A percentile compares a stretch with the other conserved stretches of the same genome.
phyloP scores from a whole-genome alignment of 2,888 invertebrate species.

The Kuschelorhynchus macadamiae region DNA sequence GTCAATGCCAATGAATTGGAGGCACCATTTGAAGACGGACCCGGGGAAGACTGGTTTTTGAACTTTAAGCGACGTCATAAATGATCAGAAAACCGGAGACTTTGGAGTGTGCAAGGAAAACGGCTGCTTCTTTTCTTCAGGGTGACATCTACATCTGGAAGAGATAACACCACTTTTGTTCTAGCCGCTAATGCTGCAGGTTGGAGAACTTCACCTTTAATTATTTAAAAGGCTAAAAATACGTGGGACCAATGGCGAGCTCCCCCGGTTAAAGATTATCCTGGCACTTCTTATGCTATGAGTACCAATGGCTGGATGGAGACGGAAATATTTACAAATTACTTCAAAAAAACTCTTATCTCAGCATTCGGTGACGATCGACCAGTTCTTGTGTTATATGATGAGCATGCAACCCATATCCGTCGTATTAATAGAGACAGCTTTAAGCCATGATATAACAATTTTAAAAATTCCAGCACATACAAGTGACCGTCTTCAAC shows the following conservation, averaged over 20 bases:
- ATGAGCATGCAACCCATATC: constrained; percentile 60
- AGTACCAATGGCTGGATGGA: constrained; percentile 57
- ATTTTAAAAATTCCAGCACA: neutral
- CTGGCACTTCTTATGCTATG: no score
- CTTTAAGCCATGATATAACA: no score
- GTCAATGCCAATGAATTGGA: constrained; percentile 4
- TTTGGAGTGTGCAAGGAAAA: constrained; percentile 9
- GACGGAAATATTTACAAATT: constrained; percentile 56
- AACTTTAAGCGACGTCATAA: constrained; percentile 9
- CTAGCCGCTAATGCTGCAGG: no score
- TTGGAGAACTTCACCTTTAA: no score
- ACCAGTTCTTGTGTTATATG: constrained; percentile 56
- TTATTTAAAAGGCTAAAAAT: no score
- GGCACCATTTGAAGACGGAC: constrained; percentile 18
- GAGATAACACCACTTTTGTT: no score
- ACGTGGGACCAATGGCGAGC: no score
- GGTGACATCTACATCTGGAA: no score
- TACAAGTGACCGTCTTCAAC: constrained; percentile 2
- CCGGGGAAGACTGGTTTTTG: constrained; percentile 11
- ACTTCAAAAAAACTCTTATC: constrained; percentile 50
- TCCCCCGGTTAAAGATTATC: no score
- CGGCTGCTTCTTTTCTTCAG: no score
- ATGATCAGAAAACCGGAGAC: constrained; percentile 10
- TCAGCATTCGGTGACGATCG: constrained; percentile 53
- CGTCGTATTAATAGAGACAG: constrained; percentile 9